Base-by-base conservation (phyloP, 2,113 vertebrate species). In the Hucho hucho region DNA sequence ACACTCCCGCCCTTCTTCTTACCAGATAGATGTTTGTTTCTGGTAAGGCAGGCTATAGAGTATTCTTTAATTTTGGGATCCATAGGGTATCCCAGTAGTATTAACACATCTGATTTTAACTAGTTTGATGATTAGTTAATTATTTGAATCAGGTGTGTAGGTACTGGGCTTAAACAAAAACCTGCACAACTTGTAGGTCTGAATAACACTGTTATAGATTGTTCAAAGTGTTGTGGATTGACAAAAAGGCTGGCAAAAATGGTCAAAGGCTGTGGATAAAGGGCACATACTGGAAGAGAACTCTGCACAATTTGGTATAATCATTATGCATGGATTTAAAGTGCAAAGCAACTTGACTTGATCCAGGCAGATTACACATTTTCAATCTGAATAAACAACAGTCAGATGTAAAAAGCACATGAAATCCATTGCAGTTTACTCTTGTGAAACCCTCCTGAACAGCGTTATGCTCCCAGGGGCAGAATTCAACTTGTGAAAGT, bases 351-450 rank as follows among this genome's bases (percentile, higher is more conserved):
- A 58, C 6, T 63, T 64, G 43, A 86, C 80, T 11, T 43, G 37
- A 43, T 12, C 37, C 86, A 82, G 64, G 75, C 32, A 71, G 16
- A 81, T 85, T 84, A 87, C 75, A 79, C 79, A 53, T 74, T 70
- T 70, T 3, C 16, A 81, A 77, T 71, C 74, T 61, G 32, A 78
- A 74, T 20, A 64, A 58, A 53, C 43, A 58, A 82, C 69, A 64
- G 53, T 43, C 37, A 43, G 37, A 43, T 43, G 64, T 22, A 1
- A 16, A 72, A 71, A 43, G 14, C 64, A 65, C 58, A 68, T 76
- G 64, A 77, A 58, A 64, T 24, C 37, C 61, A 75, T 69, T 43
- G 32, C 64, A 69, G 24, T 70, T 22, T 59, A 47, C 68, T 69
- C 47, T 69, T 79, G 74, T 74, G 76, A 56, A 80, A 26, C 18